Evolutionary conservation across 2,113 vertebrate species (phyloP), one percentile per base, ranked within the genome.

Genomic region (Phalacrocorax brasilianus): DNA sequence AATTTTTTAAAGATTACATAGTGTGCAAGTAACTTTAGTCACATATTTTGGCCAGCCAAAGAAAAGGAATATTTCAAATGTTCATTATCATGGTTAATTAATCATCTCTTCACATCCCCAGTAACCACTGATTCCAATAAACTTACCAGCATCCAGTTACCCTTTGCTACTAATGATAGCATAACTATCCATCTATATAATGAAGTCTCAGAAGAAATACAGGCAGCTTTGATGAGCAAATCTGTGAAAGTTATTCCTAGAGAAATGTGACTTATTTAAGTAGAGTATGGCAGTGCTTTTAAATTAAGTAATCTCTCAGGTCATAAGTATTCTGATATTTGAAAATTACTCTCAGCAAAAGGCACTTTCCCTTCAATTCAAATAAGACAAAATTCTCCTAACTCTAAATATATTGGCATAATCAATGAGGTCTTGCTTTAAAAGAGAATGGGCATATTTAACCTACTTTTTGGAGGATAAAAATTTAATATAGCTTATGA

Each of bases 251-350:
- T 35, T 74, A 81, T 77, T 79, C 38, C 56, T 88, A 91, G 81
- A 91, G 81, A 96, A 89, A 67, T 63, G 52, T 88, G 81, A 87
- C 71, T 95, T 94, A 58, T 79, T 93, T 90, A 91, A 93, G 53
- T 32, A 67, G 6, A 20, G 35, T 40, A 67, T 45, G 61, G 88
- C 42, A 85, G 55, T 91, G 67, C 12, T 78, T 93, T 82, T 76
- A 93, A 90, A 89, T 87, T 82, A 91, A 93, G 75, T 73, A 81
- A 84, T 93, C 59, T 94, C 67, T 86, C 50, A 76, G 76, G 59
- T 94, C 63, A 33, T 81, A 95, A 87, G 58, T 76, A 75, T 93
- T 85, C 77, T 76, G 35, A 72, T 74, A 80, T 72, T 93, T 75
- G 66, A 88, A 90, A 84, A 63, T 91, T 61, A 79, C 32, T 84